Conservation (phyloP, 1,140 invertebrate species). For the Procambarus clarkii region DNA sequence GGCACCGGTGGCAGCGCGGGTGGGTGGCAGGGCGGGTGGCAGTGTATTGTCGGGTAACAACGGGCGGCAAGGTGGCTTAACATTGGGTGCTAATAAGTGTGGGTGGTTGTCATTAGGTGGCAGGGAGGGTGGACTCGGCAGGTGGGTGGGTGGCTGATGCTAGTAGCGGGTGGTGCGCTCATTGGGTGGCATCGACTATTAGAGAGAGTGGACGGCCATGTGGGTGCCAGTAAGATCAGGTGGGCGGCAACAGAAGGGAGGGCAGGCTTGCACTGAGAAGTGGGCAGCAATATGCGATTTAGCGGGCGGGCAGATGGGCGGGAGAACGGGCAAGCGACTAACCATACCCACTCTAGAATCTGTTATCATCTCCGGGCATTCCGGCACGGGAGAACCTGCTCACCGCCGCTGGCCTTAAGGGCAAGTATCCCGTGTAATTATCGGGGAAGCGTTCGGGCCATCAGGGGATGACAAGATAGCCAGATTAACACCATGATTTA, state of each 20-base stretch:
- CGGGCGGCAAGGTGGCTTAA: not conserved
- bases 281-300: not conserved
- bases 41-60: not conserved
- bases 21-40: not conserved
- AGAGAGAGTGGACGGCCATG: too few species aligned
- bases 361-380: constrained; percentile 42
- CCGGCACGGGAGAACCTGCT: not conserved
- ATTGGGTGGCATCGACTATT: too few species aligned
- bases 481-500: constrained; percentile 41
- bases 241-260: too few species aligned
- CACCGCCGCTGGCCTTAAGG: not conserved
- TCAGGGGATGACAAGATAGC: constrained; percentile 44
- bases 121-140: too few species aligned
- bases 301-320: not conserved
- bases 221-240: too few species aligned
- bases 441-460: constrained; percentile 16
- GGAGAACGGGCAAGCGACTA: not conserved
- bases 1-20: too few species aligned
- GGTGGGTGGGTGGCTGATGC: not conserved
- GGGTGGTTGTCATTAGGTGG: not conserved
- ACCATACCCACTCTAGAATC: constrained; percentile 56
- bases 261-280: too few species aligned
- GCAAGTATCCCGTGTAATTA: not conserved
- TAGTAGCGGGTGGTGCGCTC: too few species aligned
- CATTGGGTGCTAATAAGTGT: not conserved